Conservation (phyloP, 1,140 invertebrate genomes). For the Cotesia typhae region DNA sequence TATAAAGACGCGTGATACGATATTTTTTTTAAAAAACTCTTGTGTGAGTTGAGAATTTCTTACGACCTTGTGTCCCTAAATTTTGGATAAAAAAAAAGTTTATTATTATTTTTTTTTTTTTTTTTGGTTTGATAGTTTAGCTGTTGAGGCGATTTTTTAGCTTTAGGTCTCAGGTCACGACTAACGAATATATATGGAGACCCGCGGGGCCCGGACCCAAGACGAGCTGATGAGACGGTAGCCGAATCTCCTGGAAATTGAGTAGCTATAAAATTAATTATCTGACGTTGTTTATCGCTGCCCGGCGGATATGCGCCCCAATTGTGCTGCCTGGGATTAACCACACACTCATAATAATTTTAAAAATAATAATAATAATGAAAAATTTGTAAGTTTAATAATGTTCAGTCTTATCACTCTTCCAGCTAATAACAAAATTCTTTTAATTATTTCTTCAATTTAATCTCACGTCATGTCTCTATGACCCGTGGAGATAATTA, state of each 20-base stretch:
- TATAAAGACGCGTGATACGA: no score
- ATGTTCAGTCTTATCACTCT: no score
- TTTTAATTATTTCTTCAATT: no score
- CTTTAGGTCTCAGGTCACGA: background rate
- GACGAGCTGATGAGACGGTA: conserved; percentile 52
- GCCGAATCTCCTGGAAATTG: conserved; percentile 65
- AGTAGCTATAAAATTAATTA: conserved; percentile 68
- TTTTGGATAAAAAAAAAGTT: background rate
- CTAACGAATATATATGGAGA: conserved; percentile 29
- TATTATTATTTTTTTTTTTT: background rate
- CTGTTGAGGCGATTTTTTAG: background rate
- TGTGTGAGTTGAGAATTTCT: no score
- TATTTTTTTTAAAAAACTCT: no score
- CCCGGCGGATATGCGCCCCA: conserved; percentile 27
- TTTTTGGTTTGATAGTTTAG: background rate
- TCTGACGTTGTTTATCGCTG: conserved; percentile 61
- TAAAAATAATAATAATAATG: background rate
- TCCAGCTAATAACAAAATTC: no score
- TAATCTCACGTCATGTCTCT: no score
- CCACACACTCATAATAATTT: background rate
- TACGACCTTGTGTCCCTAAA: no score
- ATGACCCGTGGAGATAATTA: no score
- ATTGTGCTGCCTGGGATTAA: conserved; percentile 20
- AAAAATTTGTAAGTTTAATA: background rate
- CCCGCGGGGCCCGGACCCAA: conserved; percentile 23